Evolutionary conservation across 2,797 vertebrate genomes (phyloP), one percentile per base, ranked within the genome.

Genomic region (Gephyroberyx darwinii): DNA sequence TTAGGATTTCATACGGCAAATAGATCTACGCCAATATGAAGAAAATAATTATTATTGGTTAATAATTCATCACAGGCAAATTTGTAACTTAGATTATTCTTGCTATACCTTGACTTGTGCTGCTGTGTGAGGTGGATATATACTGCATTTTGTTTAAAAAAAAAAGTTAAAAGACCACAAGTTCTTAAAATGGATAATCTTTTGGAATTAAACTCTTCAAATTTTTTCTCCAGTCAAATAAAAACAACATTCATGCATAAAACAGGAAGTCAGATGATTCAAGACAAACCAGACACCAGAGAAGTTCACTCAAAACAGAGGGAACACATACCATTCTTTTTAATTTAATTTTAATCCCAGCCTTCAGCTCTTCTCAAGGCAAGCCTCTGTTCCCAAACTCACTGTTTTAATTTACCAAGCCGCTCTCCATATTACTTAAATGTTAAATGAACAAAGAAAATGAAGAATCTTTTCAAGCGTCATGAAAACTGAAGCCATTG

Each of bases 131-230:
- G 62, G 8, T 3, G 53, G 60, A 69, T 43, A 26, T 57, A 55
- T 17, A 37, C 35, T 19, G 45, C 41, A 52, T n/a, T 7, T 43
- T 43, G 13, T 16, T 16, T 4, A 43, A 43, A 43, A 14, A 43
- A 41, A 3, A 13, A 3, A 41, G 67, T 71, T 74, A 20, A 80
- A 60, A 48, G 16, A 5, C n/a, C 22, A 14, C 1, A 26, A 16
- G 63, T 55, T 51, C 30, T 59, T 57, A 45, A 45, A 45, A 45
- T 45, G 14, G 13, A 43, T 43, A 43, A 1, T 53, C 19, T 35
- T 53, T 69, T 8, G 5, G 22, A 76, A 65, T 74, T 51, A 75
- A 60, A n/a, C 57, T 69, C 3, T 0, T 13, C 3, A 16, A 20
- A 2, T 43, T 58, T 22, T 48, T 43, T 8, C 16, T 45, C 43